Percentiles rank a stretch among this genome's conserved stretches.
These are phyloP conservation scores for Paedocypris sp. DNA, from an alignment of 2,113 vertebrate species.

Conservation along the genomic window DNA sequence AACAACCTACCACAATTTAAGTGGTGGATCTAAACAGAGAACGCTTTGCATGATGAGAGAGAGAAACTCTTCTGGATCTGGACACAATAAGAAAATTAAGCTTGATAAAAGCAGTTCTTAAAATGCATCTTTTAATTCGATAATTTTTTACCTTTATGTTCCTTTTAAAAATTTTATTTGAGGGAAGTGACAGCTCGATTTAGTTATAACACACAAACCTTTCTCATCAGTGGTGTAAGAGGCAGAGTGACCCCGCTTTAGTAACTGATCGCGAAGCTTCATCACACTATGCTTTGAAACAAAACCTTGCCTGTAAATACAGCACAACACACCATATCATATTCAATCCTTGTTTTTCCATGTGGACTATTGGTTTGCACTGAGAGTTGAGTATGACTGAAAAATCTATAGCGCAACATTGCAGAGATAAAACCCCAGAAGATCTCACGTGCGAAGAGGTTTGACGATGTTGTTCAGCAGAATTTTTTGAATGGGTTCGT, in stretches of 20 bases:
- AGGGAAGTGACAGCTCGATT: not conserved
- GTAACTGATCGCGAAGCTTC: slow-evolving; percentile 73
- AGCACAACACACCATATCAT: not conserved
- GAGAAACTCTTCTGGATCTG: slow-evolving; percentile 87
- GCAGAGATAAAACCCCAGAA: not conserved
- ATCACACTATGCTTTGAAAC: slow-evolving; percentile 66
- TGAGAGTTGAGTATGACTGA: not conserved
- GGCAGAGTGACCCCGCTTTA: slow-evolving; percentile 63
- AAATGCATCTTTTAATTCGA: not conserved
- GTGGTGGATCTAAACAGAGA: slow-evolving; percentile 70
- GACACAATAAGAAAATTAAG: not conserved
- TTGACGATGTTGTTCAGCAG: slow-evolving; percentile 73
- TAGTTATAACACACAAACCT: slow-evolving; percentile 46
- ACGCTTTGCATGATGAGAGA: slow-evolving; percentile 77
- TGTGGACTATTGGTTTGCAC: not conserved
- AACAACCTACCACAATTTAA: slow-evolving; percentile 67
- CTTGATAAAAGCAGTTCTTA: not conserved
- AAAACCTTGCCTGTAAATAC: slow-evolving; percentile 55
- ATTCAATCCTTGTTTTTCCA: not conserved
- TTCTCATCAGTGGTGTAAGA: slow-evolving; percentile 83
- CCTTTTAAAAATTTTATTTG: no score
- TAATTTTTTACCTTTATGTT: no score
- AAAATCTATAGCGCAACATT: not conserved
- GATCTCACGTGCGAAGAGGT: slow-evolving; percentile 70
- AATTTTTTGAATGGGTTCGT: slow-evolving; percentile 65